Conservation (phyloP, 2,797 vertebrate species). For the Cryptoblepharus egeriae region DNA sequence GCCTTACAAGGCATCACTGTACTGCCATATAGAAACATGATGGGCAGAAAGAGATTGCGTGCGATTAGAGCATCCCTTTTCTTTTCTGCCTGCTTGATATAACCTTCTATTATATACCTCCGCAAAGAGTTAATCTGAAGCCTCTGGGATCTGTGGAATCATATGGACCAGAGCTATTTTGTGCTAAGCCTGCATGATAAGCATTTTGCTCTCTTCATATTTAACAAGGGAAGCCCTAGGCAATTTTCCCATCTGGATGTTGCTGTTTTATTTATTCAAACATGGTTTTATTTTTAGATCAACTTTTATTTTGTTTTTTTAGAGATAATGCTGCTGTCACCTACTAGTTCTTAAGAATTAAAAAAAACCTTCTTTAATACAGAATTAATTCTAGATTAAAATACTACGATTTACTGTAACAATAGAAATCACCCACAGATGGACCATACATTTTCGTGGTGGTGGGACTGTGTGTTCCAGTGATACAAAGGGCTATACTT, state of each 20-base stretch:
- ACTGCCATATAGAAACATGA: background rate
- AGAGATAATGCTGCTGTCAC: slow-evolving; percentile 19
- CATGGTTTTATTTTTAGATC: slow-evolving; percentile 35
- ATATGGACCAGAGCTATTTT: background rate
- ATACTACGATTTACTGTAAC: slow-evolving; percentile 17
- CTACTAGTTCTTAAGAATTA: slow-evolving; percentile 36
- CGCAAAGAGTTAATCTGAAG: slow-evolving; percentile 23
- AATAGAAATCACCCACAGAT: no score
- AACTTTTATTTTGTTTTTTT: background rate
- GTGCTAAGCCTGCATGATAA: slow-evolving; percentile 9
- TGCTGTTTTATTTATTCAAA: slow-evolving; percentile 31
- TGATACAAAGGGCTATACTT: no score
- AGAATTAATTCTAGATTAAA: background rate
- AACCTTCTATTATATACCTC: background rate
- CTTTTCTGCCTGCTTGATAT: background rate
- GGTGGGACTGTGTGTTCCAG: no score
- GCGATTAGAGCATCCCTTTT: background rate
- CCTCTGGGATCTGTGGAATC: background rate
- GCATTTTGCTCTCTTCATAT: slow-evolving; percentile 44
- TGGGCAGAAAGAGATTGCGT: background rate
- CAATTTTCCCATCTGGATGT: slow-evolving; percentile 48
- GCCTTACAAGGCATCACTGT: no score
- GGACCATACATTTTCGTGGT: no score
- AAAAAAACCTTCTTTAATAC: background rate
- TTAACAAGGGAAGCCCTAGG: slow-evolving; percentile 36